Percentiles rank a stretch among this genome's conserved stretches.
These are phyloP conservation scores for Oopsacas minuta DNA, from an alignment of 37 sponge, comb jelly and placozoan genomes.

Conservation along the genomic window DNA sequence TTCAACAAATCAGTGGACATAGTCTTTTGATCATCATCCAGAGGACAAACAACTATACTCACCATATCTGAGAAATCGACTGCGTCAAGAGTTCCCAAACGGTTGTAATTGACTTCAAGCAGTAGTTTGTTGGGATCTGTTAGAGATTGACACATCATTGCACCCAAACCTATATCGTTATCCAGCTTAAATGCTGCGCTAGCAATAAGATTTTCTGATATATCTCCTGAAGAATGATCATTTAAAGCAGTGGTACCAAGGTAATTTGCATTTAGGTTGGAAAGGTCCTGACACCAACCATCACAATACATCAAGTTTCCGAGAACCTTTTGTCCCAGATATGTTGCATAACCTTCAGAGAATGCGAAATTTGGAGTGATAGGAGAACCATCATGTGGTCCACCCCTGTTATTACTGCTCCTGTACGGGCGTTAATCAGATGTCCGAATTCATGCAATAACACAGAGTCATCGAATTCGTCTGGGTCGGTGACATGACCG, in stretches of 20 bases:
- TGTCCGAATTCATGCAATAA: background rate
- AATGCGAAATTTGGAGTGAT: background rate
- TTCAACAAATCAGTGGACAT: background rate
- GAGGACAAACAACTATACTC: background rate
- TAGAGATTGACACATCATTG: background rate
- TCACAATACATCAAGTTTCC: background rate
- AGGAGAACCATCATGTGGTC: background rate
- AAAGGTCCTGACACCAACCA: background rate
- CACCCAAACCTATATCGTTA: background rate
- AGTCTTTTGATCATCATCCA: background rate
- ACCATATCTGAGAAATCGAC: background rate
- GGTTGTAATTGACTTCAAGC: background rate
- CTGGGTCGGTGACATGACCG: background rate
- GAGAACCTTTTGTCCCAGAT: background rate
- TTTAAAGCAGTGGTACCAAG: background rate
- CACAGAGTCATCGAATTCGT: background rate
- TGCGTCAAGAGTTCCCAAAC: constrained; percentile 6
- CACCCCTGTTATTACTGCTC: background rate
- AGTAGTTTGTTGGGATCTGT: background rate
- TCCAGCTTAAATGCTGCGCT: background rate
- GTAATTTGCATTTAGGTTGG: background rate
- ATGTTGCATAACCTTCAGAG: background rate
- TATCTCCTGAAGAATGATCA: background rate
- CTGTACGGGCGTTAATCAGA: background rate
- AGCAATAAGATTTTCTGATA: background rate